A percentile compares a stretch with the other conserved stretches of the same genome.
phyloP scores from a whole-genome alignment of 2,113 vertebrate species.

The Acinonyx jubatus region DNA sequence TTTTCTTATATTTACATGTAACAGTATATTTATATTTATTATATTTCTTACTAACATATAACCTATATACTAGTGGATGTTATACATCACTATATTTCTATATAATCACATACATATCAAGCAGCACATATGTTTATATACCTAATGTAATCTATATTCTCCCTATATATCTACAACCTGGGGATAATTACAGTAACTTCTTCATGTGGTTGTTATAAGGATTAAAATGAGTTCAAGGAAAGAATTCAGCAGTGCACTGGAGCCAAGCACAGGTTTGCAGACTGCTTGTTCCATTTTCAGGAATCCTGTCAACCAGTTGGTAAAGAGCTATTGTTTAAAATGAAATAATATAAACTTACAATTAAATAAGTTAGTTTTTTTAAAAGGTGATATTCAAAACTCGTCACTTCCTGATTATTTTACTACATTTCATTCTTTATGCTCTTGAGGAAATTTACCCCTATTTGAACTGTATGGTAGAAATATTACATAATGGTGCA shows the following conservation, averaged over 20 bases:
- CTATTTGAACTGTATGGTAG: not conserved
- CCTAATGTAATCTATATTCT: not conserved
- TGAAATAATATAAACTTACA: slow-evolving; percentile 2
- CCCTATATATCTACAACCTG: not conserved
- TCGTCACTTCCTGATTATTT: not conserved
- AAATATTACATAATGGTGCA: not conserved
- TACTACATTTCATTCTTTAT: not conserved
- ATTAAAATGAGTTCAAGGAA: slow-evolving; percentile 32
- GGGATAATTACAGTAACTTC: not conserved
- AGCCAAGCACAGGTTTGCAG: not conserved
- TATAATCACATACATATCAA: not conserved
- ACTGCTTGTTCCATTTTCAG: not conserved
- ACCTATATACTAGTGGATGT: not conserved
- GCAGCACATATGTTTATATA: not conserved
- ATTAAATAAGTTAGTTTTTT: slow-evolving; percentile 8
- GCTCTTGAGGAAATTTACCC: not conserved
- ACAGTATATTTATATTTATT: not conserved
- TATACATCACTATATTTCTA: slow-evolving; percentile 33
- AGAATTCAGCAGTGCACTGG: not conserved
- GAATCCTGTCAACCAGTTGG: not conserved
- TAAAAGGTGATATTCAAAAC: slow-evolving; percentile 44
- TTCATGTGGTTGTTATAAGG: not conserved
- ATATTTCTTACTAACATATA: not conserved
- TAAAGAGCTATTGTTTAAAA: slow-evolving; percentile 20
- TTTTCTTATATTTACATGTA: not conserved